A percentile compares a stretch with the other conserved stretches of the same genome.
Evolutionary conservation across 2,888 invertebrate genomes (phyloP).

Genomic region (Chaetogeoica ovagalla): DNA sequence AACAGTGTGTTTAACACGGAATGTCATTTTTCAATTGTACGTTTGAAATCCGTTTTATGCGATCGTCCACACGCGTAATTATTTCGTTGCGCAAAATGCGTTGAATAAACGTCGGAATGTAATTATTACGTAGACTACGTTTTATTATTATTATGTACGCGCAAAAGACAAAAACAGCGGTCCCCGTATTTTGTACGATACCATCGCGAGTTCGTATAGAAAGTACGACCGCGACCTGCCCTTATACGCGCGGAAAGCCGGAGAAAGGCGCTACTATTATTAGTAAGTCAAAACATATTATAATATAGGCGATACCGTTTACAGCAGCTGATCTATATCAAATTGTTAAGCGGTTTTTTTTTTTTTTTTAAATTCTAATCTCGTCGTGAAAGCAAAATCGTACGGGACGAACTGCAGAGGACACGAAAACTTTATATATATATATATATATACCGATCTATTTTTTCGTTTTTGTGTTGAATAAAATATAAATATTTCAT

Average conservation of each 20-base stretch:
- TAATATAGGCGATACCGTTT: slow-evolving; percentile 3
- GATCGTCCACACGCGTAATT: not conserved
- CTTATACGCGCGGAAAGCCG: not conserved
- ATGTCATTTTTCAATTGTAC: too few species aligned
- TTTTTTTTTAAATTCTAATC: slow-evolving; percentile 39
- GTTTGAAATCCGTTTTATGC: too few species aligned
- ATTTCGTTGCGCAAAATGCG: too few species aligned
- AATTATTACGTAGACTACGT: not conserved
- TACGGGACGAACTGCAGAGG: slow-evolving; percentile 41
- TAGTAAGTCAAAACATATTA: slow-evolving; percentile 35
- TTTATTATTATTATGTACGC: too few species aligned
- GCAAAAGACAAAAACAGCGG: slow-evolving; percentile 42
- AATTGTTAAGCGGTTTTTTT: slow-evolving; percentile 34
- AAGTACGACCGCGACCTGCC: slow-evolving; percentile 42
- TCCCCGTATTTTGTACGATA: slow-evolving; percentile 14
- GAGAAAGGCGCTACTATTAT: slow-evolving; percentile 30
- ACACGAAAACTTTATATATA: slow-evolving; percentile 36
- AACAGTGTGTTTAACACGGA: too few species aligned
- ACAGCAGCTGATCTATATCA: slow-evolving; percentile 38
- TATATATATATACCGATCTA: too few species aligned
- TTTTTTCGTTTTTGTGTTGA: too few species aligned
- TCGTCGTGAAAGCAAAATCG: slow-evolving; percentile 44
- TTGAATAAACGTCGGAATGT: too few species aligned
- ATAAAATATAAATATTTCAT: too few species aligned
- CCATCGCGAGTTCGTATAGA: slow-evolving; percentile 26